Conservation (phyloP, 2,888 invertebrate genomes). For the Pachliopta kotzebuea region DNA sequence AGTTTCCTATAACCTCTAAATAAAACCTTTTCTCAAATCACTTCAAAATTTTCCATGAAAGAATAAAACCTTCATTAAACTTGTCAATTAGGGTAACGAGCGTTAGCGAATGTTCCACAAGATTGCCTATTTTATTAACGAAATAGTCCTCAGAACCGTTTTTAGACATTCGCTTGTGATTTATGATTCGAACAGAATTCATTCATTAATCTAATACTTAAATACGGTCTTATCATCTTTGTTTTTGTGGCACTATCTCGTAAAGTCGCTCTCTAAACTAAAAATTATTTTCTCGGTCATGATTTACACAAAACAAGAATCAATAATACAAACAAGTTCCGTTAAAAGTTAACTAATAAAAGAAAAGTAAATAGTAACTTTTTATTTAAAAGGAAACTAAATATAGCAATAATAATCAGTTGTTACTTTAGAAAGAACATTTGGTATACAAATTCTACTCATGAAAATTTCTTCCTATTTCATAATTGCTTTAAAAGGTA, state of each 20-base stretch:
- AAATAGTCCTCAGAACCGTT: conserved; percentile 20
- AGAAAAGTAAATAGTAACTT: too few species aligned
- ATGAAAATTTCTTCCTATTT: too few species aligned
- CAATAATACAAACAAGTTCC: too few species aligned
- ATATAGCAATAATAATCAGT: too few species aligned
- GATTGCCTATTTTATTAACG: conserved; percentile 20
- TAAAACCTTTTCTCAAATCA: too few species aligned
- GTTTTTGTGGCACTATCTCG: background rate
- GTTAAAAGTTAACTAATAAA: too few species aligned
- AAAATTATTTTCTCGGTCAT: background rate
- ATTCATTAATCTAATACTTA: conserved; percentile 12
- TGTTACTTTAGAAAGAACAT: too few species aligned
- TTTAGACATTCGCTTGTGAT: conserved; percentile 13
- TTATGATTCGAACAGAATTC: conserved; percentile 15
- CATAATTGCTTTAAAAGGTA: too few species aligned
- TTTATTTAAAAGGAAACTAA: too few species aligned
- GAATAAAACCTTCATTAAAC: background rate
- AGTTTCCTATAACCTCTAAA: too few species aligned
- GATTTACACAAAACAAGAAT: too few species aligned
- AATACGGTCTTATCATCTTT: background rate
- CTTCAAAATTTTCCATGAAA: background rate
- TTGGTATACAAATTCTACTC: too few species aligned
- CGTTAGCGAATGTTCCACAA: conserved; percentile 12
- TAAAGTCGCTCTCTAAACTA: background rate
- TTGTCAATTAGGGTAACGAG: conserved; percentile 15